Evolutionary conservation across 2,113 vertebrate genomes (phyloP).

Genomic region (Gobiocypris rarus): DNA sequence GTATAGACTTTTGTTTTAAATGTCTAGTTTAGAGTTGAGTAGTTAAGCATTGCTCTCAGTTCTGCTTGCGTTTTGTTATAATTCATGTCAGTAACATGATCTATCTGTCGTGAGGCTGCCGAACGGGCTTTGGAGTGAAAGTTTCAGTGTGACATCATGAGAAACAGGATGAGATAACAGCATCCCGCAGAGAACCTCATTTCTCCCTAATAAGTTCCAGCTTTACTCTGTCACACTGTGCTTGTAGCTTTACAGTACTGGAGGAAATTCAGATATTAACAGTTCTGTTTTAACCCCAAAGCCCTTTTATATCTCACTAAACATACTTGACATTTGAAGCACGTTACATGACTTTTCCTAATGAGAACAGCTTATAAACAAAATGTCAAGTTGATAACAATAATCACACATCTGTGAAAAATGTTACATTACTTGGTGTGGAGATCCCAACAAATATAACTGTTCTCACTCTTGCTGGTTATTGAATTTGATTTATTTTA

Average conservation of each 20-base stretch:
- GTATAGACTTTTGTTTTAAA: neutral
- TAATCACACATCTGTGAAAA: neutral
- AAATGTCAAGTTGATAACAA: conserved; percentile 19
- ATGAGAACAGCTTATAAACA: neutral
- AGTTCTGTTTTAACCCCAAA: neutral
- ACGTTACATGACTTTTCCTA: neutral
- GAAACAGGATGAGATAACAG: conserved; percentile 37
- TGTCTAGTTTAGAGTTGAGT: conserved; percentile 2
- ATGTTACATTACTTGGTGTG: neutral
- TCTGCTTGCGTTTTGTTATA: neutral
- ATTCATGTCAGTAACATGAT: neutral
- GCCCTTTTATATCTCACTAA: neutral
- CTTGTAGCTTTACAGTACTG: conserved; percentile 13
- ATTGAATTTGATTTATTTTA: neutral
- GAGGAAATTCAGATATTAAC: neutral
- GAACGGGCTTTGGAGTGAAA: neutral
- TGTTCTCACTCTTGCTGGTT: no score
- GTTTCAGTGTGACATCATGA: conserved; percentile 41
- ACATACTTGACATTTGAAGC: conserved; percentile 4
- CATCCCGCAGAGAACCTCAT: conserved; percentile 35
- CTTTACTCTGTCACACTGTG: conserved; percentile 60
- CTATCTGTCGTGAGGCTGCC: neutral
- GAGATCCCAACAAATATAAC: neutral
- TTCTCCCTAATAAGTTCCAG: conserved; percentile 70
- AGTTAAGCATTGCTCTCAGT: neutral